Evolutionary conservation across 2,797 vertebrate species (phyloP).

Genomic region (Falco berigora): DNA sequence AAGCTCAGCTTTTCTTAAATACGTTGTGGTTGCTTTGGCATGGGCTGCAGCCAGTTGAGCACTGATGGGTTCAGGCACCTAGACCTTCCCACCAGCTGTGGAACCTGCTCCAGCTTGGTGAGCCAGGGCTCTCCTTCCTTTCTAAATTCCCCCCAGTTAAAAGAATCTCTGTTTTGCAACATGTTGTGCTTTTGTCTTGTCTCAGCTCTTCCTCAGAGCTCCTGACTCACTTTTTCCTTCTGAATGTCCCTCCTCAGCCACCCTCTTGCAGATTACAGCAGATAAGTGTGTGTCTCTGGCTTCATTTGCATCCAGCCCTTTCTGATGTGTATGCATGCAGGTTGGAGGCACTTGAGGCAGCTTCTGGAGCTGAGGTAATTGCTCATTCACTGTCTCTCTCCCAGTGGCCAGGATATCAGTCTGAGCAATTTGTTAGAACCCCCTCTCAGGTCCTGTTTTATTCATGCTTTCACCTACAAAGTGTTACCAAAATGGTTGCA

Average conservation of each 20-base stretch:
- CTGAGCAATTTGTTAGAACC: not conserved
- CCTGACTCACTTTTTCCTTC: not conserved
- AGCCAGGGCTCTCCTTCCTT: not conserved
- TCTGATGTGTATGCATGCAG: not conserved
- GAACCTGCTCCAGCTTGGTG: not conserved
- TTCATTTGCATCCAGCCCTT: not conserved
- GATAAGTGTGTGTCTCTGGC: not conserved
- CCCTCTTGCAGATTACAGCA: not conserved
- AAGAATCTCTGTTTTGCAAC: not conserved
- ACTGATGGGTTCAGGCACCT: not conserved
- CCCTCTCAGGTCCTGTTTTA: not conserved
- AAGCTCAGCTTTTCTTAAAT: not conserved
- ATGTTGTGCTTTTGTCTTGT: not conserved
- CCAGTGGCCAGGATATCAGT: not conserved
- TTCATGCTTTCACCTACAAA: constrained; percentile 23
- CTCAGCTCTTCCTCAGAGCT: not conserved
- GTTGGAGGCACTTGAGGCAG: not conserved
- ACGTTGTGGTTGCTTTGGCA: not conserved
- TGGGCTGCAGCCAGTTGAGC: not conserved
- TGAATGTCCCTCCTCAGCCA: not conserved
- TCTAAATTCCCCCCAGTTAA: not conserved
- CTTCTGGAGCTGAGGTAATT: not conserved
- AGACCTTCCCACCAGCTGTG: not conserved
- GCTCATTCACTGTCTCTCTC: not conserved
- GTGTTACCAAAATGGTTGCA: not conserved